Evolutionary conservation across 2,888 invertebrate genomes (phyloP), one percentile per base, ranked within the genome.

Genomic region (Plutella xylostella): DNA sequence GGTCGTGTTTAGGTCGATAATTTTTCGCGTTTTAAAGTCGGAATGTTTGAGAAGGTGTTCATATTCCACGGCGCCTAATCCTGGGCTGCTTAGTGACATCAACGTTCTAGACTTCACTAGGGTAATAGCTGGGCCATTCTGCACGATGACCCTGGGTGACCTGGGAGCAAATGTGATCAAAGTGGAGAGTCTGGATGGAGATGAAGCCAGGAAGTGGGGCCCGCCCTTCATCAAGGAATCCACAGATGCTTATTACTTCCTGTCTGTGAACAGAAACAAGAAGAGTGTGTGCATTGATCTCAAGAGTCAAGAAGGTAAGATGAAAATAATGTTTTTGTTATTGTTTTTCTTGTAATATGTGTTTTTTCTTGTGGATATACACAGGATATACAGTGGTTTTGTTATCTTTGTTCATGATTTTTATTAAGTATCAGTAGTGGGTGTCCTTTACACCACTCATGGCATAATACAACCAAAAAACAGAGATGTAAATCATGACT

Each of bases 91-190:
- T 34, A 79, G 82, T 46, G 92, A 90, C 48, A 76, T 94, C 30
- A 87, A 90, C 58, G 86, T 95, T 12, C 69, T 96, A 48, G 95
- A 96, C 75, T 68, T 95, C 49, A 92, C 93, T 5, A 85, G 97
- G 56, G 92, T 98, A 33, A 88, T 97, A 3, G 97, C 98, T 17
- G 98, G 98, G 0, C 98, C 98, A 0, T 94, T 92, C 65, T 97
- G 97, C 67, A 92, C 97, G 0, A 96, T 97, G 97, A 88, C 95
- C 45, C 79, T 98, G 18, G 93, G 93, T 1, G 97, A 98, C 77
- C 79, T 97, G 48, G 97, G 97, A 0, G 97, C 97, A 0, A 94
- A 96, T 63, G 87, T 98, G 1, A 90, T 96, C 40, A 97, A 98
- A 86, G 88, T 98, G 31, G 98, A 98, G 68, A 89, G 89, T 54